phyloP scores from a whole-genome alignment of 2,888 invertebrate species.

The Liopterus haemorrhoidalis region DNA sequence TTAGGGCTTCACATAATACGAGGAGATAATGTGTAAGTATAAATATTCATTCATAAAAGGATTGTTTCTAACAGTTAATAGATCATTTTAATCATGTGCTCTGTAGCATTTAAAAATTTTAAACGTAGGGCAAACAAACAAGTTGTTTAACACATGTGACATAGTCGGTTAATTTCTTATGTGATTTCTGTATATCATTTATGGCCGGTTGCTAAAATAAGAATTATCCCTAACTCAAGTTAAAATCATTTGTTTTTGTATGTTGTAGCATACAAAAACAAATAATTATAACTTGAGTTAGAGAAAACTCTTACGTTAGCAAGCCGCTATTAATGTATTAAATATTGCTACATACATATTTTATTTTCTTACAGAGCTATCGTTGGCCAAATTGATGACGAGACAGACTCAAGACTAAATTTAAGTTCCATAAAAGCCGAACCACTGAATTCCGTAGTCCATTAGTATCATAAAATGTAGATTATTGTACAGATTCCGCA shows the following conservation, averaged over 20 bases:
- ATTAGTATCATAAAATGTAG: too few relatives aligned
- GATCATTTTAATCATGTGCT: too few relatives aligned
- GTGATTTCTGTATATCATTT: too few relatives aligned
- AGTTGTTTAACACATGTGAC: background rate
- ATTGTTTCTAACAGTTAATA: too few relatives aligned
- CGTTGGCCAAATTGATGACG: slow-evolving; percentile 78
- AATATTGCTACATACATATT: slow-evolving; percentile 8
- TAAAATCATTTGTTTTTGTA: too few relatives aligned
- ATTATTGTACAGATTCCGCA: too few relatives aligned
- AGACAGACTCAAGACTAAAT: slow-evolving; percentile 73
- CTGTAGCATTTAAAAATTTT: too few relatives aligned
- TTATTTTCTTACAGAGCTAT: slow-evolving; percentile 56
- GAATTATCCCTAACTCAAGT: too few relatives aligned
- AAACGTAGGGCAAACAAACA: slow-evolving; percentile 9
- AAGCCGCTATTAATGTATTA: slow-evolving; percentile 11
- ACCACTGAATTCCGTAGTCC: slow-evolving; percentile 73
- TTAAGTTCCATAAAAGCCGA: slow-evolving; percentile 76
- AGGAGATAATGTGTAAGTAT: slow-evolving; percentile 89
- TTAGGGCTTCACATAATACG: slow-evolving; percentile 95
- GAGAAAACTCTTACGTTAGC: background rate
- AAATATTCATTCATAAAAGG: too few relatives aligned
- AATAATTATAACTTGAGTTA: too few relatives aligned
- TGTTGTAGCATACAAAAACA: too few relatives aligned
- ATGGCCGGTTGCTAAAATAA: too few relatives aligned
- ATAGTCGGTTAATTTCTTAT: background rate